Base-by-base conservation (phyloP, 64 coral and sea anemone genomes). In the Catalaphyllia jardinei region DNA sequence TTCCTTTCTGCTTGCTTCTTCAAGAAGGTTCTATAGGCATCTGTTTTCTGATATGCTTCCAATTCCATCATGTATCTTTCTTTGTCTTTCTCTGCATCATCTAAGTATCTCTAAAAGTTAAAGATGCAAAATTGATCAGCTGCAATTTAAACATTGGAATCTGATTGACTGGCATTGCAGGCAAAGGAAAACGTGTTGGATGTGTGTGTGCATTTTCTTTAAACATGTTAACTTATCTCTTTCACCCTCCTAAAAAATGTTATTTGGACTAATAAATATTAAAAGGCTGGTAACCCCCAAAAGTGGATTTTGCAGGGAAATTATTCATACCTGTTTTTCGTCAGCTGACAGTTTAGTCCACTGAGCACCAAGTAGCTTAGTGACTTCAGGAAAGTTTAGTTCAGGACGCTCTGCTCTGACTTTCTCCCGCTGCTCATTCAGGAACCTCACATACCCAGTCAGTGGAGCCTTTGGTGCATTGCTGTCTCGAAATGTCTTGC, bases 61-160 rank as follows among this genome's bases (percentile, higher is more conserved):
- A 99, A 80, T 38, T 99, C 96, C 52, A 90, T 89, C 51, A 95
- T 92, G 46, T 99, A 99, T 85, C 96, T 93, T 55, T 99, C 96
- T 67, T 99, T 99, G 17, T 99, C 96, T 67, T 94, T 99, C 49
- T 99, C 96, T 33, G 96, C 96, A 91, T 94, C 96, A 91, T 93
- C 91, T 20, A 99, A 85, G 63, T 99, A 99, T 88, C 89, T 90
- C 96, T 99, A 54, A 49, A 61, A 94, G 10, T n/a, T n/a, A n/a
- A n/a, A n/a, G n/a, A 67, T 60, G 10, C 0, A 84, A 64, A n/a
- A 46, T 80, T 24, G 20, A 3, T 27, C 62, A 35, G 82, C 52
- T 59, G 31, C 27, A 82, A 10, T 31, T 60, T 14, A 4, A n/a
- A 22, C 79, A 62, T 18, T n/a, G 20, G 4, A 25, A n/a, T 64